Conservation (phyloP, 1,140 invertebrate species). For the Acromyrmex charruanus region DNA sequence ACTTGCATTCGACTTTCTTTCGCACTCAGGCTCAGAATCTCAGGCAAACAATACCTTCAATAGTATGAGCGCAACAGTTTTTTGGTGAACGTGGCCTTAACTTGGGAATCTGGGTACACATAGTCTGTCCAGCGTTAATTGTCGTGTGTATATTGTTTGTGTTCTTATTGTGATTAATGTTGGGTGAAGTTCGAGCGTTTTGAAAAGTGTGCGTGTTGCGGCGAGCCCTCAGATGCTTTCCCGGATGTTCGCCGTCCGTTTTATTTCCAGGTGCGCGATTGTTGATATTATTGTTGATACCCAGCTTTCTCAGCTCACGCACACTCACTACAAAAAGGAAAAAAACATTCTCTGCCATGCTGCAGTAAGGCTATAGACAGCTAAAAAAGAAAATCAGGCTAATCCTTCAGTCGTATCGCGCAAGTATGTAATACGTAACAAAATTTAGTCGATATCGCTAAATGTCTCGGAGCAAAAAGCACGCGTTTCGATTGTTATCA, state of each 20-base stretch:
- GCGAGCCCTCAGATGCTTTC: conserved; percentile 82
- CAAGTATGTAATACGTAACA: background rate
- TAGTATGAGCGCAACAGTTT: conserved; percentile 79
- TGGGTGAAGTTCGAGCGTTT: conserved; percentile 77
- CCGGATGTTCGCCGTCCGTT: conserved; percentile 79
- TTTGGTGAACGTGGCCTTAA: conserved; percentile 83
- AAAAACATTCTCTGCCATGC: conserved; percentile 86
- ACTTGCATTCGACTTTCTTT: conserved; percentile 61
- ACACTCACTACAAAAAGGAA: conserved; percentile 86
- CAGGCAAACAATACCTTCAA: conserved; percentile 83
- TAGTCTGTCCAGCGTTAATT: conserved; percentile 80
- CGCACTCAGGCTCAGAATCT: conserved; percentile 70
- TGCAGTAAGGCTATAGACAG: conserved; percentile 78
- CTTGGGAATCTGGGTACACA: conserved; percentile 82
- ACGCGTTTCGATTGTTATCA: conserved; percentile 20
- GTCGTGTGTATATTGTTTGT: conserved; percentile 81
- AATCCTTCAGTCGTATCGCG: background rate
- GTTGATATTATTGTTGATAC: conserved; percentile 79
- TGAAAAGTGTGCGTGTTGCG: conserved; percentile 80
- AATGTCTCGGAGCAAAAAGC: conserved; percentile 10
- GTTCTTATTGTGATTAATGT: conserved; percentile 79
- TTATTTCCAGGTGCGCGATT: conserved; percentile 72
- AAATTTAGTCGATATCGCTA: background rate
- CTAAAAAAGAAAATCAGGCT: conserved; percentile 63
- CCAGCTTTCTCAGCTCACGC: conserved; percentile 86